Evolutionary conservation across 2,113 vertebrate species (phyloP).

Genomic region (Micromys minutus): DNA sequence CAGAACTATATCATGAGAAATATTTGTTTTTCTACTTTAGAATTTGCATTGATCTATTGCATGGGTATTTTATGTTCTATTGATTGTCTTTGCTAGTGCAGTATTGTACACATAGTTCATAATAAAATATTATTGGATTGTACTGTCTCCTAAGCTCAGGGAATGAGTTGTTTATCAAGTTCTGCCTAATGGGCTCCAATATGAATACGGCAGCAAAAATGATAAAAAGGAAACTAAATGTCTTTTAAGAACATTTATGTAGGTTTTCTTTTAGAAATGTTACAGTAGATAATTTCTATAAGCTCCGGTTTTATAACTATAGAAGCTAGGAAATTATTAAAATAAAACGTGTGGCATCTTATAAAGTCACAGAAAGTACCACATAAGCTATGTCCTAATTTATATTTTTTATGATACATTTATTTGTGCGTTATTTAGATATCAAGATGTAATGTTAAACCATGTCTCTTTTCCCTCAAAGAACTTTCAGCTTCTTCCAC

Average conservation of each 20-base stretch:
- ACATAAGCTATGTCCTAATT: background rate
- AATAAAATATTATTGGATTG: conserved; percentile 62
- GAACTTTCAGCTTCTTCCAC: background rate
- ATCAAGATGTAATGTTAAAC: background rate
- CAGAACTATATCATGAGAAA: conserved; percentile 49
- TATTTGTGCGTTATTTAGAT: background rate
- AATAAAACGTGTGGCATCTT: background rate
- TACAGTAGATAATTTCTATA: background rate
- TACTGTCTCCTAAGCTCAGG: conserved; percentile 41
- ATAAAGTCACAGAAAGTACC: background rate
- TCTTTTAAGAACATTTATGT: conserved; percentile 20
- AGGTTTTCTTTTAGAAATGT: background rate
- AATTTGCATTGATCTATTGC: conserved; percentile 54
- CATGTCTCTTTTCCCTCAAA: background rate
- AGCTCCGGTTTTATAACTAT: background rate
- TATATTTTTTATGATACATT: background rate
- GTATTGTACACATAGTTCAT: conserved; percentile 26
- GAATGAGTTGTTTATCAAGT: conserved; percentile 51
- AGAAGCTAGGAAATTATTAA: background rate
- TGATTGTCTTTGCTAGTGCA: conserved; percentile 51
- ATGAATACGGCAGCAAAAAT: conserved; percentile 7
- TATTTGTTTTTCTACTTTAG: conserved; percentile 51
- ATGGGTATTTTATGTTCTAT: conserved; percentile 44
- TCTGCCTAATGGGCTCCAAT: background rate
- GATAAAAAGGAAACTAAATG: background rate